Evolutionary conservation across 2,888 invertebrate species (phyloP).

Genomic region (Pyrrhosoma nymphula): DNA sequence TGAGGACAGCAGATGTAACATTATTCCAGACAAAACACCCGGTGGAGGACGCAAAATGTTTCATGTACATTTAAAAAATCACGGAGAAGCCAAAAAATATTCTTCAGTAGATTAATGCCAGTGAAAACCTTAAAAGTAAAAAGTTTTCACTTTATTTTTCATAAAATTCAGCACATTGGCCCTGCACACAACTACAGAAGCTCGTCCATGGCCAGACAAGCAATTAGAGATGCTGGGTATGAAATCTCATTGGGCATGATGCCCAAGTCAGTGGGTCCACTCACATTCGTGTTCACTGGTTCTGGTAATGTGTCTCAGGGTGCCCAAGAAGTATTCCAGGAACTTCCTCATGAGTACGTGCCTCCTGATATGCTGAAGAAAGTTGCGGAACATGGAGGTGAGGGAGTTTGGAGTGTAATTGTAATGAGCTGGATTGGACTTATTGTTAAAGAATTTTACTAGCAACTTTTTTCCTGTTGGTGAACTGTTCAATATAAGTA

Average conservation of each 20-base stretch:
- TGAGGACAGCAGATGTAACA: no score
- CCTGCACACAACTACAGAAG: conserved; percentile 99
- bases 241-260: conserved; percentile 97
- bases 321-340: conserved; percentile 90
- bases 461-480: background rate
- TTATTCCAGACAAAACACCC: no score
- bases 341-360: conserved; percentile 98
- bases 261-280: conserved; percentile 98
- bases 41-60: no score
- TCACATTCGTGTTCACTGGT: conserved; percentile 98
- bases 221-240: conserved; percentile 99
- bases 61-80: no score
- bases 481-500: background rate
- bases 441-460: background rate
- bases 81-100: no score
- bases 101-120: no score
- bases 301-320: conserved; percentile 97
- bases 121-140: no score
- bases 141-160: conserved; percentile 32
- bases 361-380: conserved; percentile 96
- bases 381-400: conserved; percentile 98
- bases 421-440: background rate
- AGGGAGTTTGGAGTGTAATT: conserved; percentile 74
- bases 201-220: conserved; percentile 96
- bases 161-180: conserved; percentile 88